Base-by-base conservation (phyloP, 2,888 invertebrate species). In the Eugnorisma glareosa region DNA sequence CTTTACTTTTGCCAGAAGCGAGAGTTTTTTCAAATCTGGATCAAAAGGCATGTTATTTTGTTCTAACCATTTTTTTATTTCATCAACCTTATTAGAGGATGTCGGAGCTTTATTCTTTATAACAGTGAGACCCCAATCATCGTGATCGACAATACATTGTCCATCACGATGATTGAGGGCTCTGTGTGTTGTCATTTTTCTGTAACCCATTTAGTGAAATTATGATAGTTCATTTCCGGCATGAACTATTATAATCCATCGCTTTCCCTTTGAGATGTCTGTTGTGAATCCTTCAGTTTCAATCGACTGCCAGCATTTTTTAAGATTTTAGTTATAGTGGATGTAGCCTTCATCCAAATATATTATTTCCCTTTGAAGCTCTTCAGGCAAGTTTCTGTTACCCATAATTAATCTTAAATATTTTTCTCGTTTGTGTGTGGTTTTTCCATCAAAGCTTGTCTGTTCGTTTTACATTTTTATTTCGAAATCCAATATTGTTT, bases 251-350 rank as follows among this genome's bases (percentile, higher is more conserved):
- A 35, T 37, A 10, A 69, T 69, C 68, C 68, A 54, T 69, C 54
- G 15, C 37, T 69, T 69, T 54, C 68, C 68, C 2, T 54, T 68
- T 8, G 68, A 68, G 2, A 51, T 68, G 35, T 68, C 35, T 4
- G 51, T 68, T 1, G 51, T 68, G 18, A 51, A n/a, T 24, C 68
- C 35, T 51, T 68, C 15, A 68, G 68, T 51, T 70, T 70, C 40
- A 70, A 69, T 15, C 1, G 40, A 69, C 13, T 69, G 69, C 69
- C 69, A 69, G 54, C 40, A 69, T 40, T 54, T 57, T 57, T 57
- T 69, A 69, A 69, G 57, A 10, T 69, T 69, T 37, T 57, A 57
- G 21, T 54, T 54, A 2, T 37, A 69, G 28, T 40, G 37, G 40
- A 69, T 57, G 57, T 57, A 69, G 35, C 67, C 51, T 51, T 68